These are phyloP conservation scores for Megaptera novaeangliae DNA, from an alignment of 2,113 vertebrate species.

Conservation along the genomic window DNA sequence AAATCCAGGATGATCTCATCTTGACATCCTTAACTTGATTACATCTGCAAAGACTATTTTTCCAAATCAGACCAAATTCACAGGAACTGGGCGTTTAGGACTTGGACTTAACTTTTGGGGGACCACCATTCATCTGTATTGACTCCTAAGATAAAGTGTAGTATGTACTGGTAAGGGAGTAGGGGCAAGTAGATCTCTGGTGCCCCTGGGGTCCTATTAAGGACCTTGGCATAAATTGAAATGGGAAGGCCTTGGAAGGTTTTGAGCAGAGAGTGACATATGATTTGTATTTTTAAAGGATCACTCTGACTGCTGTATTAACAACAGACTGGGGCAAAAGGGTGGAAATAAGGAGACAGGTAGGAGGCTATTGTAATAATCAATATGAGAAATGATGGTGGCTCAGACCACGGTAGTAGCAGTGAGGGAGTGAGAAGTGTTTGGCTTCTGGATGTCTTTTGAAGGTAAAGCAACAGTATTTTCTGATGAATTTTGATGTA, in stretches of 20 bases:
- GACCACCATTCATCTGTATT: background rate
- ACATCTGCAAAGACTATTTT: background rate
- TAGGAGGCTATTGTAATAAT: background rate
- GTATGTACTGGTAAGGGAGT: background rate
- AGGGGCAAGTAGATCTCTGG: background rate
- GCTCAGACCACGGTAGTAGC: background rate
- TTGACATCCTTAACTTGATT: background rate
- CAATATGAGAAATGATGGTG: background rate
- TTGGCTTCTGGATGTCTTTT: background rate
- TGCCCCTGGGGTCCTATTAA: background rate
- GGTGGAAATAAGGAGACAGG: background rate
- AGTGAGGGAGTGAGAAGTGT: background rate
- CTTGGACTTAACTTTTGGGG: background rate
- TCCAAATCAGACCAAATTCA: background rate
- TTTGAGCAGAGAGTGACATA: background rate
- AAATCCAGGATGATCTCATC: background rate
- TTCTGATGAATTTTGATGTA: background rate
- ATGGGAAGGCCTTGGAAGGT: background rate
- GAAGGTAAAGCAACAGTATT: background rate
- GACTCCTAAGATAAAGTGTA: background rate
- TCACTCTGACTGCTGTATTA: background rate
- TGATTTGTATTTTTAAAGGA: constrained; percentile 1
- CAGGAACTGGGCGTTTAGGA: background rate
- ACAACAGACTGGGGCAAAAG: background rate
- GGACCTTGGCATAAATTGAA: background rate